Base-by-base conservation (phyloP, 2,113 vertebrate species). In the Mixornis gularis region DNA sequence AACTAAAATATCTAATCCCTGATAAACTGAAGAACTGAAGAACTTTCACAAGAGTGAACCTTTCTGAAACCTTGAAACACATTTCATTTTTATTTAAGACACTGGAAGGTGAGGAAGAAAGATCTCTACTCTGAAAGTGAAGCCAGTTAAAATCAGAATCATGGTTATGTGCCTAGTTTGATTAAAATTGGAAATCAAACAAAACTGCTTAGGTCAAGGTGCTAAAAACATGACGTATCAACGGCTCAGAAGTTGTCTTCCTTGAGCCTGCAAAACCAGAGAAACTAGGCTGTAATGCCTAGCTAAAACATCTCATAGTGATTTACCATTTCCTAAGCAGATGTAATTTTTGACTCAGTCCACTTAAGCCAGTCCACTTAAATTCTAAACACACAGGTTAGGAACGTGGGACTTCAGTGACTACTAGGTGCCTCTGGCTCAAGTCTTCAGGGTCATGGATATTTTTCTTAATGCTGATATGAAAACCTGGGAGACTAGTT, bases 281-380 rank as follows among this genome's bases (percentile, higher is more conserved):
- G 56, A 87, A 86, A 48, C 30, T 46, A 51, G 40, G 18, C 24
- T 72, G 32, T 41, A 92, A 69, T 55, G 27, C 21, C n/a, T 71
- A 36, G 62, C 36, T 48, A 51, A 19, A 90, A 64, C 32, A 86
- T 34, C 49, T 41, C n/a, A 79, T 9, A 48, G 44, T 16, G 53
- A 79, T 51, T 79, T 85, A 59, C n/a, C 12, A 38, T 44, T 76
- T 89, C 66, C 53, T 64, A 53, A 62, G 44, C 53, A 89, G 66
- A 79, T 41, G 20, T 10, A 27, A 41, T 64, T 93, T 89, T 81
- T 70, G 7, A 64, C 36, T 92, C 73, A 56, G 26, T 30, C 17
- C 25, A n/a, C 56, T 62, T 38, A 44, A 60, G 22, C 7, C 63
- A 76, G 36, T 58, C 36, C 51, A 73, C 32, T 30, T 55, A 41